phyloP scores from a whole-genome alignment of 1,140 invertebrate species.

The Lasioglossum baleicum region DNA sequence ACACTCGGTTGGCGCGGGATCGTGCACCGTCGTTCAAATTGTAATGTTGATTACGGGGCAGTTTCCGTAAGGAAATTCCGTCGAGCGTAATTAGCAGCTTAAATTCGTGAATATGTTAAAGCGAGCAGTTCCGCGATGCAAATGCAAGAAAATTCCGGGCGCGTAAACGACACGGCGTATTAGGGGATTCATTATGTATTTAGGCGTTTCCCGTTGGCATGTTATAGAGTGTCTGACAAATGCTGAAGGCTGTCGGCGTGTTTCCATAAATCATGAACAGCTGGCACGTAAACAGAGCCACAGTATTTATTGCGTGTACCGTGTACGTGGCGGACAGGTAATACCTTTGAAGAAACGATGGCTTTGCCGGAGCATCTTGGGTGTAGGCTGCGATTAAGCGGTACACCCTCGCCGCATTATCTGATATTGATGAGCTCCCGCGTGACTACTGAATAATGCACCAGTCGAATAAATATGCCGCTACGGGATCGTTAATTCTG shows the following conservation, averaged over 20 bases:
- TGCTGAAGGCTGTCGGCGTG: background rate
- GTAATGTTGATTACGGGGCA: no score
- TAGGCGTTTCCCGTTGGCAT: background rate
- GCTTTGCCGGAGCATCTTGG: background rate
- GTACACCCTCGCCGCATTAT: background rate
- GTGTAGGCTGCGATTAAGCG: background rate
- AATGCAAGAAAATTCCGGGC: background rate
- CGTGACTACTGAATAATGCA: background rate
- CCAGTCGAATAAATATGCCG: background rate
- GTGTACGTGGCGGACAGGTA: background rate
- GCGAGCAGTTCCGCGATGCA: no score
- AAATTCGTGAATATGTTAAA: no score
- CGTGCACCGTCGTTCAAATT: no score
- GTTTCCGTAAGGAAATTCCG: no score
- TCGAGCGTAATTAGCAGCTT: no score
- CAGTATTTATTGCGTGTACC: background rate
- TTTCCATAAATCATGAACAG: conserved; percentile 14
- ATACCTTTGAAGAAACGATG: background rate
- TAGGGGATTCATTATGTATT: background rate
- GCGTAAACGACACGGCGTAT: background rate
- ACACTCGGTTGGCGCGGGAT: no score
- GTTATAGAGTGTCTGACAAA: conserved; percentile 9
- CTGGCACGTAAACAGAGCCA: background rate
- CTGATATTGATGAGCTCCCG: background rate
- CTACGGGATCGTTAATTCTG: no score